Base-by-base conservation (phyloP, 2,888 invertebrate species). In the Nudaria mundana region DNA sequence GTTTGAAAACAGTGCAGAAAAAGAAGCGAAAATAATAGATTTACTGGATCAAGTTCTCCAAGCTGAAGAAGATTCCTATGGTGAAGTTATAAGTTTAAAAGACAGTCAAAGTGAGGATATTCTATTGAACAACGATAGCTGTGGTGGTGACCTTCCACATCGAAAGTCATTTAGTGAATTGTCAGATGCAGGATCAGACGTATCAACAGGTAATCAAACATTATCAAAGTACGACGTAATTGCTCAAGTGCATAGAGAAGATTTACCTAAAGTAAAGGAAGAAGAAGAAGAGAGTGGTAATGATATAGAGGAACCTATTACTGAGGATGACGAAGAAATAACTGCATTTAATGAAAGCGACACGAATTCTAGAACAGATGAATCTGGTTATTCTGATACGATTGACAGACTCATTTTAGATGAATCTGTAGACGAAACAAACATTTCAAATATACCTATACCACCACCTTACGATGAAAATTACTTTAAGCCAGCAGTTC, bases 161-260 rank as follows among this genome's bases (percentile, higher is more conserved):
- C 76, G 81, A 48, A 80, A 83, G 50, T 85, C 86, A 7, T 55
- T 83, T 7, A 77, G 84, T 51, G 83, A 86, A 42, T 48, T 86
- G 36, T 87, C 86, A 37, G 86, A 85, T 56, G 83, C 85, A 11
- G 86, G 78, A 12, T 88, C 86, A 24, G 85, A 86, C 34, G 82
- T 78, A 66, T 87, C 88, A 31, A 57, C 80, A 51, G 75, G 80
- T 72, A 80, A 68, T 74, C 81, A 77, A 60, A 79, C 67, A 26
- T 76, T 85, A 77, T 83, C 88, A 56, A 87, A 89, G 75, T 90
- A 91, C 67, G 89, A 89, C 73, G 90, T 91, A 14, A 81, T 91
- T 57, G 91, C 85, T 42, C 87, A 90, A 74, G 89, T 91, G 8
- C 91, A 91, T 56, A 83, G 90, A 68, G 90, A 91, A 66, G 90